Conservation (phyloP, 2,113 vertebrate species). For the Pholis gunnellus region DNA sequence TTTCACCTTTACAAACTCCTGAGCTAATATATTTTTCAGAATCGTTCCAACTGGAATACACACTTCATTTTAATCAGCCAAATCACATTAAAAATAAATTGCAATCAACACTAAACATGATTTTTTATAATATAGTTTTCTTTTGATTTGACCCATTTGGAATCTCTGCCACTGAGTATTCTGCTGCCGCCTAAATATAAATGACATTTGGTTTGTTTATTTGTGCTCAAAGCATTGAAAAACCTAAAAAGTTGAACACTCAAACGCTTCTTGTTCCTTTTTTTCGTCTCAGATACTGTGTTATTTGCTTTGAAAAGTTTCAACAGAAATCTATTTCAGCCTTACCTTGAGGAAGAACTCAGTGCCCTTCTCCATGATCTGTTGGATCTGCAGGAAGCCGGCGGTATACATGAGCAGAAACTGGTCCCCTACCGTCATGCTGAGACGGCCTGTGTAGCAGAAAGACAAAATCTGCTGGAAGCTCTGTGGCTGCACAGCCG, state of each 20-base stretch:
- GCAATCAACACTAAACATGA: background rate
- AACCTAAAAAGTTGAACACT: background rate
- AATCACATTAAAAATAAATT: background rate
- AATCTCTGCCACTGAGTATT: background rate
- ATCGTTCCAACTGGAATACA: background rate
- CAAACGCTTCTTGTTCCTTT: background rate
- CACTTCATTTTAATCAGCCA: background rate
- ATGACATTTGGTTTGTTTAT: background rate
- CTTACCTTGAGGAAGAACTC: slow-evolving; percentile 98
- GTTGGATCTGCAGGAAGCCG: slow-evolving; percentile 98
- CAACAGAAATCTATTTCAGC: background rate
- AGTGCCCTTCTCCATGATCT: slow-evolving; percentile 99
- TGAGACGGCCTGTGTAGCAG: slow-evolving; percentile 96
- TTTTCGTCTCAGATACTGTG: background rate
- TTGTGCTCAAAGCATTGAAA: background rate
- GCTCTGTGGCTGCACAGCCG: slow-evolving; percentile 94
- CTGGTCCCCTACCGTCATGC: slow-evolving; percentile 98
- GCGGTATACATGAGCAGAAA: slow-evolving; percentile 98
- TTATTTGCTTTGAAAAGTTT: background rate
- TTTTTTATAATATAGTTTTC: background rate
- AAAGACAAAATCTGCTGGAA: slow-evolving; percentile 98
- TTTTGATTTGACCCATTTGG: background rate
- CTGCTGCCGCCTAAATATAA: background rate
- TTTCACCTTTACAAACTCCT: too few species aligned
- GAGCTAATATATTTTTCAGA: background rate